Conservation (phyloP, 2,113 vertebrate species). For the Anarrhichthys ocellatus region DNA sequence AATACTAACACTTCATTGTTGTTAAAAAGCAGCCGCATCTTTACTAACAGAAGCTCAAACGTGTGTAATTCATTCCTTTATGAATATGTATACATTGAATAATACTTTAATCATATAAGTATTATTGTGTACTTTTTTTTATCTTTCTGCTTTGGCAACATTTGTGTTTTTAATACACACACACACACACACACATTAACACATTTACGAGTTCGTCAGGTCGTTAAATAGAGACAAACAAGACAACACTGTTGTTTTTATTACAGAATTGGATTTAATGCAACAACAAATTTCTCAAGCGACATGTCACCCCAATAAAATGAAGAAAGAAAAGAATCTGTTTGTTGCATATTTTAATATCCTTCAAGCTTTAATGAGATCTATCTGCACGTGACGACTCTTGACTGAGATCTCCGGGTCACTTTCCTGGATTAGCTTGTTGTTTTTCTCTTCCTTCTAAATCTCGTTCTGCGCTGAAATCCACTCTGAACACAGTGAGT, state of each 20-base stretch:
- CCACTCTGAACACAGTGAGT: conserved; percentile 31
- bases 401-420: background rate
- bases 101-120: too few relatives aligned
- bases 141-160: too few relatives aligned
- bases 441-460: conserved; percentile 42
- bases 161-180: too few relatives aligned
- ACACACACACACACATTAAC: too few relatives aligned
- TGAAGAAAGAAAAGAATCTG: conserved; percentile 18
- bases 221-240: background rate
- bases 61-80: too few relatives aligned
- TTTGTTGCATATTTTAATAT: conserved; percentile 32
- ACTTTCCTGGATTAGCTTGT: conserved; percentile 58
- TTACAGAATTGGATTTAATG: background rate
- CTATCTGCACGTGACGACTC: conserved; percentile 21
- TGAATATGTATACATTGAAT: too few relatives aligned
- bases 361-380: conserved; percentile 59
- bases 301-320: background rate
- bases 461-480: conserved; percentile 48
- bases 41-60: too few relatives aligned
- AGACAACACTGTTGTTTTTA: background rate
- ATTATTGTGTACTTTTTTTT: too few relatives aligned
- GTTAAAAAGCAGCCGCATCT: too few relatives aligned
- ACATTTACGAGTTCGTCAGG: too few relatives aligned
- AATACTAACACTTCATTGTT: background rate
- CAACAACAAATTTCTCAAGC: background rate